Percentiles rank a stretch among this genome's conserved stretches.
Conservation (phyloP, 1,140 invertebrate genomes). For the Oncopodura yosiiana region DNA sequence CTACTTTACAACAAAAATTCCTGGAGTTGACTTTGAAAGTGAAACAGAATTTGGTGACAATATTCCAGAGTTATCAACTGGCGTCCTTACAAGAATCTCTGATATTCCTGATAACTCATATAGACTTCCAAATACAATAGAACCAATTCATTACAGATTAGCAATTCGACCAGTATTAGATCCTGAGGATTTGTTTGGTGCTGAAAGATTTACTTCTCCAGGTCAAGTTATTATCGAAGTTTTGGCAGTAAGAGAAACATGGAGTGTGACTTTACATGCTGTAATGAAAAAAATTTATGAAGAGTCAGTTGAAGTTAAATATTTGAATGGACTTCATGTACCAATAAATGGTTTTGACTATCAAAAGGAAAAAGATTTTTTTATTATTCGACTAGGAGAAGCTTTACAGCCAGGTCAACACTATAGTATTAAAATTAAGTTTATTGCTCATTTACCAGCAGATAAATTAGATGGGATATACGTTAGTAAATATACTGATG, state of each 20-base stretch:
- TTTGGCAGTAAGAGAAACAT: neutral
- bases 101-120: too few relatives aligned
- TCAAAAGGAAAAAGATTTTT: neutral
- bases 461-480: neutral
- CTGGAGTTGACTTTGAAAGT: too few relatives aligned
- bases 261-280: neutral
- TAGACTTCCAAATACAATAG: too few relatives aligned
- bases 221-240: neutral
- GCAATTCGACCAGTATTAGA: constrained; percentile 4
- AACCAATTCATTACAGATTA: neutral
- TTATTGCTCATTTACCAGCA: neutral
- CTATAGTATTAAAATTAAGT: neutral
- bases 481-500: constrained; percentile 6
- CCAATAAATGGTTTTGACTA: neutral
- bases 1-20: too few relatives aligned
- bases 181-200: neutral
- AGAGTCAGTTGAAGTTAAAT: neutral
- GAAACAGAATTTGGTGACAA: too few relatives aligned
- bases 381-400: neutral
- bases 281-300: neutral
- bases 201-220: constrained; percentile 6
- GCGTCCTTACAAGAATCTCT: too few relatives aligned
- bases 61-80: too few relatives aligned
- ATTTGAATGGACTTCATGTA: neutral
- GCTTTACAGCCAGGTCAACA: neutral